Percentiles rank a stretch among this genome's conserved stretches.
These are phyloP conservation scores for Lichenostomus cassidix DNA, from an alignment of 2,113 vertebrate genomes.

Conservation along the genomic window DNA sequence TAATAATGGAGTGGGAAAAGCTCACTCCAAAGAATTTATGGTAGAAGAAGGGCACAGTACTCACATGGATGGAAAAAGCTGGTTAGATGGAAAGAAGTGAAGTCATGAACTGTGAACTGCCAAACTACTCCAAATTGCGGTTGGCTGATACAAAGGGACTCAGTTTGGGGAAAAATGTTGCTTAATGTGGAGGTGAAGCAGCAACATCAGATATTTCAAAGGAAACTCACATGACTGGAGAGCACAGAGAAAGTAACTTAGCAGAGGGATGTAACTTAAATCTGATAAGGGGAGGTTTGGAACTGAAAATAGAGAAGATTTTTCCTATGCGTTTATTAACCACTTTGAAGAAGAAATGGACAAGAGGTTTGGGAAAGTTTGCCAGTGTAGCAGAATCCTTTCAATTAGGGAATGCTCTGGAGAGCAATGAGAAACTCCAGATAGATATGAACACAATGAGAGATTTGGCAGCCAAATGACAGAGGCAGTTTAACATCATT, in stretches of 20 bases:
- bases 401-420: constrained; percentile 52
- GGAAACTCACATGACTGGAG: background rate
- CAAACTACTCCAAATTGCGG: background rate
- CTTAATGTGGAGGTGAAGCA: background rate
- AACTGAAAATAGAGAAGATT: background rate
- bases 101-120: background rate
- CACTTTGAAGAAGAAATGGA: constrained; percentile 9
- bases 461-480: constrained; percentile 38
- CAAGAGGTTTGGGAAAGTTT: constrained; percentile 9
- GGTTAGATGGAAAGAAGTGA: background rate
- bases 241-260: background rate
- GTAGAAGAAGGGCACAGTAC: background rate
- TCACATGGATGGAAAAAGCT: background rate
- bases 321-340: background rate
- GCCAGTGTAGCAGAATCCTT: constrained; percentile 31
- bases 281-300: background rate
- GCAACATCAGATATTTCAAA: background rate
- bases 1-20: background rate
- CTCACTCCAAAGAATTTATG: background rate
- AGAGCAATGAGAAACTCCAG: constrained; percentile 41
- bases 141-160: background rate
- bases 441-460: background rate
- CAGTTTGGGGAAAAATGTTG: background rate
- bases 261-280: background rate
- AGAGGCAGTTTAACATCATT: constrained; percentile 23